Evolutionary conservation across 1,140 invertebrate genomes (phyloP), one percentile per base, ranked within the genome.

Genomic region (Drosophila yakuba): DNA sequence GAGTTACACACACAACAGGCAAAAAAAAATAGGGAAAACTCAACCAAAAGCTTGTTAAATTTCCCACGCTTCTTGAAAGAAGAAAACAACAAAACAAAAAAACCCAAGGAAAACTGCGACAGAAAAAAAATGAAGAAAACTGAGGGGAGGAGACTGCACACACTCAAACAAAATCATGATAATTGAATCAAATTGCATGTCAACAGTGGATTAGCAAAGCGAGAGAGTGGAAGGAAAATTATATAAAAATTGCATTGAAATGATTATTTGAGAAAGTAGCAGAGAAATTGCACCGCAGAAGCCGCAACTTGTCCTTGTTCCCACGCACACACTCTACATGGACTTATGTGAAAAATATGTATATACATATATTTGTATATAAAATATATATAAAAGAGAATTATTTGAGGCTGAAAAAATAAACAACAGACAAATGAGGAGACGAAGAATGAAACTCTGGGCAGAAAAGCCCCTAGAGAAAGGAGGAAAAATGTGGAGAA

Each of bases 141-240:
- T 23, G 12, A 2, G 25, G 23, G 39, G 23, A 28, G 45, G 5
- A 36, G 58, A 55, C 69, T 51, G 28, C 71, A 64, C 59, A 61
- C 71, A 55, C 36, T 62, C 36, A 74, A 52, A 55, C 73, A 72
- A 88, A 86, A 86, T 86, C 83, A 82, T 73, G 82, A 86, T 86
- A 86, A 88, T 86, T 86, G 82, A 86, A 88, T 86, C 62, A 88
- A 86, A 78, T 86, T 88, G 82, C 83, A 86, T 84, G 78, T 81
- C 78, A 77, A 78, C 78, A 56, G 81, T 77, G 73, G 77, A 84
- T 85, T 84, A 85, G 50, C 45, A 47, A 80, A 76, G 54, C 71
- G 51, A 15, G 35, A 59, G 35, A 39, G 5, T 14, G 10, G 61
- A 54, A 35, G 32, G 43, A 41, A 44, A 80, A 75, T 75, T 64